Evolutionary conservation across 2,888 invertebrate genomes (phyloP), one percentile per base, ranked within the genome.

Genomic region (Zygothrica quintamaculata): DNA sequence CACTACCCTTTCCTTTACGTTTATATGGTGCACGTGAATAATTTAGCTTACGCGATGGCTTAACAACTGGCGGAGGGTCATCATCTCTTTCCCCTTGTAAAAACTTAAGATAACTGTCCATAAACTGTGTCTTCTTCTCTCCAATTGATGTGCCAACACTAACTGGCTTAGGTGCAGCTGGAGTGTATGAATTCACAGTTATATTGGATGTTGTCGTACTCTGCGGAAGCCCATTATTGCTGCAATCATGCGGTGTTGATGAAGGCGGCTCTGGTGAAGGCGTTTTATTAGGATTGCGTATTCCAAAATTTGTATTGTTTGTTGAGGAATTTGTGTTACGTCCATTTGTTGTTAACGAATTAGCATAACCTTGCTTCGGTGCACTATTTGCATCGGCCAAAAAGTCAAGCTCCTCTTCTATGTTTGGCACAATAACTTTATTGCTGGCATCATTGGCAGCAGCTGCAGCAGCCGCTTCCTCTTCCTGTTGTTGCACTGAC

Each of bases 51-150:
- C 90, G 88, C 25, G 89, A 87, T 26, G 87, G 89, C 61, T 90
- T 90, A 40, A 89, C 88, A 31, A 90, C 93, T 2, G 96, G 95
- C 51, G 96, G 95, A 15, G 96, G 96, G 69, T 96, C 96, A 40
- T 94, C 94, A 77, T 96, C 96, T 39, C 95, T 93, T 89, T 96
- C 96, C 73, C 96, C 96, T 73, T 90, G 90, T 46, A 90, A 73
- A 91, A 96, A 96, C 91, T 96, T 96, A 76, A 96, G 92, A 91
- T 96, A 96, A 91, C 96, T 96, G 89, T 95, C 95, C 96, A 96
- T 96, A 91, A 96, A 96, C 68, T 96, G 95, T 48, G 95, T 82
- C 65, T 90, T 90, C 77, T 89, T 90, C 15, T 88, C 89, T 25
- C 89, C 89, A 53, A 89, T 89, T 6, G 81, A 88, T 9, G 89